Base-by-base conservation (phyloP, 1,140 invertebrate genomes). In the Drosophila guanche region DNA sequence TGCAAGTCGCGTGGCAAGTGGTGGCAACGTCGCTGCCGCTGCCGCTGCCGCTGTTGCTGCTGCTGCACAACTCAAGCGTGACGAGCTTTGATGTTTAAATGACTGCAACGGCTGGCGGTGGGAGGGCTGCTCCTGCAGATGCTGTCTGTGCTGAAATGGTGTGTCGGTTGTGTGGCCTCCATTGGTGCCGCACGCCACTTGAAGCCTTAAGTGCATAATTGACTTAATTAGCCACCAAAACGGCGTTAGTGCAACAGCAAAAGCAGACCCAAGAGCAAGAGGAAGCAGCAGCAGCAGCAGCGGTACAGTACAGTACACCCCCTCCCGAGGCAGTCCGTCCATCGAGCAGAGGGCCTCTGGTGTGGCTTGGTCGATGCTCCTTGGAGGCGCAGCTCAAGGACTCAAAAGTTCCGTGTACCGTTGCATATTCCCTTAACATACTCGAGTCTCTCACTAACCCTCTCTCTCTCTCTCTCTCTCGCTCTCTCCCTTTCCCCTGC, bases 181-280 rank as follows among this genome's bases (percentile, higher is more conserved):
- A 58, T 42, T 68, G 59, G 58, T 66, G 81, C 74, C 69, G 81
- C 77, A 86, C 83, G 81, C 81, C 70, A 88, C 81, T 86, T 88
- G 77, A 77, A 68, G 65, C 81, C 61, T 69, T 78, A 86, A 86
- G 81, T 86, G 81, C 81, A 86, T 88, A 86, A 86, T 86, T 86
- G 81, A 88, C 81, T 86, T 86, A 86, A 86, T 86, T 86, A 86
- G 81, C 81, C 83, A 77, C 83, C 83, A 77, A 86, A 86, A 81
- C 83, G 83, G 67, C 77, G 60, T 85, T 86, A 72, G 58, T 56
- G 59, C 70, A 74, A 70, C 70, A 65, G 25, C 41, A 45, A 25
- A 22, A 14, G 25, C 55, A 20, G 16, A 1, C 27, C 50, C 42
- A 47, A 40, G 27, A n/a, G n/a, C 51, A n/a, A n/a, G 16, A 22